Evolutionary conservation across 2,888 invertebrate species (phyloP).

Genomic region (Allophyes oxyacanthae): DNA sequence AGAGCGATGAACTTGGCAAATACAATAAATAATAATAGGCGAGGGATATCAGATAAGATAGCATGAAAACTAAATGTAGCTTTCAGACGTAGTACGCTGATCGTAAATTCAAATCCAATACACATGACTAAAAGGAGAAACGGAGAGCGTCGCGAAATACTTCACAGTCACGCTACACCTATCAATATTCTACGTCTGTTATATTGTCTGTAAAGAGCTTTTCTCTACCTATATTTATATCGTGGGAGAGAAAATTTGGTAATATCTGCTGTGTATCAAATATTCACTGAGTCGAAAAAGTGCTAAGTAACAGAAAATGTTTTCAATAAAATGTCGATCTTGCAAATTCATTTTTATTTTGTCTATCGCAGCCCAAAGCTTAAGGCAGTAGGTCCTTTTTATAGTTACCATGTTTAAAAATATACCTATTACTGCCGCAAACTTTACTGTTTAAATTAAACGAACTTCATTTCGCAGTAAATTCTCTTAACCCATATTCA

Average conservation of each 20-base stretch:
- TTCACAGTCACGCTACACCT: conserved; percentile 62
- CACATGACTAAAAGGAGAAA: conserved; percentile 60
- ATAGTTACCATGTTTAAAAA: too few species aligned
- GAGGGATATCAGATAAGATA: conserved; percentile 44
- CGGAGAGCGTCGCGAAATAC: conserved; percentile 58
- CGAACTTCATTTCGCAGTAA: too few species aligned
- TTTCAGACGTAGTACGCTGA: conserved; percentile 55
- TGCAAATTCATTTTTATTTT: background rate
- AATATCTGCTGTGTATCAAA: conserved; percentile 34
- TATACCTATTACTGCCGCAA: too few species aligned
- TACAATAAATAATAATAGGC: conserved; percentile 52
- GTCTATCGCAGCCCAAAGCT: too few species aligned
- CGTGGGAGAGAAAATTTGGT: conserved; percentile 24
- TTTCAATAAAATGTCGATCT: conserved; percentile 6
- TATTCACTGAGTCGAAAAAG: conserved; percentile 16
- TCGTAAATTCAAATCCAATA: conserved; percentile 70
- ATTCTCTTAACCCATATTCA: too few species aligned
- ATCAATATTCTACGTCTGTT: conserved; percentile 54
- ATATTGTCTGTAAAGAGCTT: conserved; percentile 54
- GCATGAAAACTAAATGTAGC: conserved; percentile 58
- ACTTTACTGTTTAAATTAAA: too few species aligned
- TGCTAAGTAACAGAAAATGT: conserved; percentile 2
- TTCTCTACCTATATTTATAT: conserved; percentile 41
- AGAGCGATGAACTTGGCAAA: conserved; percentile 31
- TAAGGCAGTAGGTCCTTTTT: too few species aligned